Conservation (phyloP, 2,113 vertebrate species). For the Pseudonaja textilis region DNA sequence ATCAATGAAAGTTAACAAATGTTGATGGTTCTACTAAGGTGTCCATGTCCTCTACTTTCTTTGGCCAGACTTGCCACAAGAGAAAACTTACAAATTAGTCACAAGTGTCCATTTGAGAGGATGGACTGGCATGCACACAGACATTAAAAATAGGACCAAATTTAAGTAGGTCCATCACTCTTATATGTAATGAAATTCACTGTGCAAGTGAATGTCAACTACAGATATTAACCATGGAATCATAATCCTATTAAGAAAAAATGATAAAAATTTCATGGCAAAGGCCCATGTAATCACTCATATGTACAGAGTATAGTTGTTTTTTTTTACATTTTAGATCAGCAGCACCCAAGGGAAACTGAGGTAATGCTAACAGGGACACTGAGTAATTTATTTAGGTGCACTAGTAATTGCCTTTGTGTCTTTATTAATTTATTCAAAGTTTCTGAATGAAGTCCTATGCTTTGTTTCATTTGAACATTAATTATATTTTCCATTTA, state of each 20-base stretch:
- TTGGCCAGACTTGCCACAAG: neutral
- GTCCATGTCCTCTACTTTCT: neutral
- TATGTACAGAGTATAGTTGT: neutral
- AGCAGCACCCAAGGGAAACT: neutral
- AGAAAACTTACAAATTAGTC: neutral
- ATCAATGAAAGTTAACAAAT: neutral
- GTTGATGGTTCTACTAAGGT: neutral
- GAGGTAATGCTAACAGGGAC: neutral
- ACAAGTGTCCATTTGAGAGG: neutral
- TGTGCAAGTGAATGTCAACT: neutral
- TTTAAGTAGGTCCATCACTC: neutral
- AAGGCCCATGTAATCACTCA: neutral
- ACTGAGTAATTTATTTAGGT: conserved; percentile 15
- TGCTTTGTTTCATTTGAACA: conserved; percentile 11
- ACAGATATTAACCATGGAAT: neutral
- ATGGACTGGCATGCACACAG: neutral
- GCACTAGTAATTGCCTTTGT: conserved; percentile 37
- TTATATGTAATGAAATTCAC: neutral
- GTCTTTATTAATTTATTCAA: conserved; percentile 48
- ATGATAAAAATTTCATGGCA: neutral
- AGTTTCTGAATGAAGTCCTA: neutral
- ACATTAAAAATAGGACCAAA: neutral
- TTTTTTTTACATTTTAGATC: neutral
- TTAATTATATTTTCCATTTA: conserved; percentile 39
- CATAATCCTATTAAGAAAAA: neutral